Evolutionary conservation across 1,140 invertebrate species (phyloP).

Genomic region (Papilio polyxenes): DNA sequence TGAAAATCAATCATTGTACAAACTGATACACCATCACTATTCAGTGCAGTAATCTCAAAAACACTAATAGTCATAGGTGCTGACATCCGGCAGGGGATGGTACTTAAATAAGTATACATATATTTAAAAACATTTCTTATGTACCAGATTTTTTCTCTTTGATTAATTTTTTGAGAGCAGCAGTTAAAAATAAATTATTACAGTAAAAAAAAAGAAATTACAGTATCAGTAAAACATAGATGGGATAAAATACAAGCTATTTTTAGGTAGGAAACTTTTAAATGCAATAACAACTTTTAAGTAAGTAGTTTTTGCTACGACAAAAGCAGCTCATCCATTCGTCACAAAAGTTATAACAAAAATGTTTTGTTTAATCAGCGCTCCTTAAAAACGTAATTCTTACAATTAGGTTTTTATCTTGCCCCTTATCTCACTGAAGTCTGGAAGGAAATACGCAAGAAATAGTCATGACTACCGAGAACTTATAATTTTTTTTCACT

Average conservation of each 20-base stretch:
- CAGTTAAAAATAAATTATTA: not conserved
- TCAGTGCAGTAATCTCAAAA: not conserved
- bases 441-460: slow-evolving; percentile 66
- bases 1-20: not conserved
- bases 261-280: slow-evolving; percentile 20
- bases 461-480: slow-evolving; percentile 34
- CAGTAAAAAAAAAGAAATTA: too few relatives aligned
- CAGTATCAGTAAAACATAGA: not conserved
- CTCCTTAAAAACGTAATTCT: slow-evolving; percentile 51
- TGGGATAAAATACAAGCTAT: not conserved
- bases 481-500: slow-evolving; percentile 12
- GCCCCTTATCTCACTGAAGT: slow-evolving; percentile 68
- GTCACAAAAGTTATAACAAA: not conserved
- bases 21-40: not conserved
- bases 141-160: not conserved
- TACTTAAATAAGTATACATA: not conserved
- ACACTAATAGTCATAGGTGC: not conserved
- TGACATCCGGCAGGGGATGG: not conserved
- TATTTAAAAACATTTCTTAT: not conserved
- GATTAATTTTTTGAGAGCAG: not conserved
- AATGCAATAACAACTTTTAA: slow-evolving; percentile 5
- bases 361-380: slow-evolving; percentile 42
- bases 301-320: not conserved
- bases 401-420: slow-evolving; percentile 74
- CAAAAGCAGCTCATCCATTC: not conserved